phyloP scores from a whole-genome alignment of 1,140 invertebrate genomes.

The Pseudomyrmex dendroicus region DNA sequence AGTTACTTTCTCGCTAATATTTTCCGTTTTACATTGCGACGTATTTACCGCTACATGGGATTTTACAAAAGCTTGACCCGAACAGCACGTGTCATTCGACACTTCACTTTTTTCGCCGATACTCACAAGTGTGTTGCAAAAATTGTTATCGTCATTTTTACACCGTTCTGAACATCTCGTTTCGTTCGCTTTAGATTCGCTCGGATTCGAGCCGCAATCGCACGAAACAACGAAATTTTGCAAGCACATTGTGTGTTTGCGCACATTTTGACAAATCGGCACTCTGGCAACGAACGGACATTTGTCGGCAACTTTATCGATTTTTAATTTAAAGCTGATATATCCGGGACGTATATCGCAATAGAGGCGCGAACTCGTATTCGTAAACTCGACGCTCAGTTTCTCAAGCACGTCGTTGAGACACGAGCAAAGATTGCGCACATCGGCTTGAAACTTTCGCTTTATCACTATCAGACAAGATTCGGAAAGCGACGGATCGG shows the following conservation, averaged over 20 bases:
- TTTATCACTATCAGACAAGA: slow-evolving; percentile 56
- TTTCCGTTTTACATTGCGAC: not conserved
- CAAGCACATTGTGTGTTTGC: not conserved
- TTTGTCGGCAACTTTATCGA: not conserved
- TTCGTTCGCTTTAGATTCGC: not conserved
- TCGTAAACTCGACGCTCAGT: slow-evolving; percentile 20
- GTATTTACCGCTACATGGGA: not conserved
- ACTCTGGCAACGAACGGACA: slow-evolving; percentile 61
- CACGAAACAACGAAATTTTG: not conserved
- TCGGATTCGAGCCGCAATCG: not conserved
- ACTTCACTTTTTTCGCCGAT: not conserved
- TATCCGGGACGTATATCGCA: slow-evolving; percentile 68
- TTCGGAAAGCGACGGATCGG: slow-evolving; percentile 53
- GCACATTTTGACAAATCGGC: slow-evolving; percentile 56
- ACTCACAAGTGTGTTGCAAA: not conserved
- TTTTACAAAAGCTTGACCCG: not conserved
- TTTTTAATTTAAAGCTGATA: slow-evolving; percentile 68
- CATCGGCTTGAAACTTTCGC: slow-evolving; percentile 59
- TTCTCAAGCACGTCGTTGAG: slow-evolving; percentile 66
- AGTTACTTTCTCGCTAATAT: not conserved
- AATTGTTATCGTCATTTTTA: not conserved
- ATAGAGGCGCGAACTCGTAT: slow-evolving; percentile 45
- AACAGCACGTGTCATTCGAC: not conserved
- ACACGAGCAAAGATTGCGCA: slow-evolving; percentile 67
- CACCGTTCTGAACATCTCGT: not conserved